These are phyloP conservation scores for Lethrus apterus DNA, from an alignment of 1,140 invertebrate species.

Conservation along the genomic window DNA sequence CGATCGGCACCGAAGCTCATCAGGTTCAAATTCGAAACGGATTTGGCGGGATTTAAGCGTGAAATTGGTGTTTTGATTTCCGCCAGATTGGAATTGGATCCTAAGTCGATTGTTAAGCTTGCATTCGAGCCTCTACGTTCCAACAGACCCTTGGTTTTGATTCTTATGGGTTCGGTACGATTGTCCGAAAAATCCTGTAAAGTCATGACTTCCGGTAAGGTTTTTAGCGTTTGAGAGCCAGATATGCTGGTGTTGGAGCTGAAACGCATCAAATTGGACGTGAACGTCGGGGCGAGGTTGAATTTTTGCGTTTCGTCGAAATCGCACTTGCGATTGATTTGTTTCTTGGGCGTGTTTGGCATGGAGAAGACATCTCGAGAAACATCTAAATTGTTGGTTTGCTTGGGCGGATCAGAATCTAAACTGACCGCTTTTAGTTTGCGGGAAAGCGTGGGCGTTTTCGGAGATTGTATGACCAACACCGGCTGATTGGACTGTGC, in stretches of 20 bases:
- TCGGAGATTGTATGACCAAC: constrained; percentile 38
- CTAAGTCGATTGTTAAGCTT: constrained; percentile 59
- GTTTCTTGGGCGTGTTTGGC: constrained; percentile 40
- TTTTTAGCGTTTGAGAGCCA: constrained; percentile 47
- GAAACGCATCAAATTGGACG: constrained; percentile 37
- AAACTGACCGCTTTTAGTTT: constrained; percentile 41
- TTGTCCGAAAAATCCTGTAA: constrained; percentile 52
- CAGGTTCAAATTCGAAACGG: constrained; percentile 37
- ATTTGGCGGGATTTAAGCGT: constrained; percentile 35
- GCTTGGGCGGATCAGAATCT: constrained; percentile 36
- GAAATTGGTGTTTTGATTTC: constrained; percentile 25
- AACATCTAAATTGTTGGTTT: constrained; percentile 26
- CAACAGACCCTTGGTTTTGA: constrained; percentile 55
- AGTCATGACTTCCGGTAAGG: constrained; percentile 57
- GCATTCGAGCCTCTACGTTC: constrained; percentile 80
- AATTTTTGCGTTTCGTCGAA: constrained; percentile 25
- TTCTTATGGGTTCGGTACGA: constrained; percentile 44
- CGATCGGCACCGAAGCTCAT: constrained; percentile 23
- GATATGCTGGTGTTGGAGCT: constrained; percentile 40
- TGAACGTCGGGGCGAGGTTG: constrained; percentile 27
- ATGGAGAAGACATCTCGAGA: constrained; percentile 38
- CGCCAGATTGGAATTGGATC: constrained; percentile 30
- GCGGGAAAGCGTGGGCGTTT: constrained; percentile 38
- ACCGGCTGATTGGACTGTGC: constrained; percentile 25
- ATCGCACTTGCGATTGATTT: constrained; percentile 33